Percentiles rank a stretch among this genome's conserved stretches.
Evolutionary conservation across 1,140 invertebrate species (phyloP).

Genomic region (Ceratina calcarata): DNA sequence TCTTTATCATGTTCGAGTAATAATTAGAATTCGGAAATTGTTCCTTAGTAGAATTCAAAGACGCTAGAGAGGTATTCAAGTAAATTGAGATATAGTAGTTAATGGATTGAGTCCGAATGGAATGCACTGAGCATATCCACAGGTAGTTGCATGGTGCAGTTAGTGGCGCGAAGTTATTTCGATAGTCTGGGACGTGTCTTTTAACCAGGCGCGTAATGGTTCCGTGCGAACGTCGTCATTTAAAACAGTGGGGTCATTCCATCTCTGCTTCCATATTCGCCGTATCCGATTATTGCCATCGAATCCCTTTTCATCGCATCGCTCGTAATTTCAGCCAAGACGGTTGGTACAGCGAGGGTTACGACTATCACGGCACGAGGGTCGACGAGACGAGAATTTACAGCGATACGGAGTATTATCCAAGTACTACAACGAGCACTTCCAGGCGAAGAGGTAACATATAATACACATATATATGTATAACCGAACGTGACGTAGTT

Average conservation of each 20-base stretch:
- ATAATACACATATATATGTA: not conserved
- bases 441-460: slow-evolving; percentile 74
- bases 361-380: slow-evolving; percentile 77
- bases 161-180: slow-evolving; percentile 22
- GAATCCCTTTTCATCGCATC: slow-evolving; percentile 28
- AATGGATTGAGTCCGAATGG: not conserved
- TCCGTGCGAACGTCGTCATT: slow-evolving; percentile 20
- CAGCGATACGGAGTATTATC: slow-evolving; percentile 79
- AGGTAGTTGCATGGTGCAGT: slow-evolving; percentile 59
- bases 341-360: slow-evolving; percentile 79
- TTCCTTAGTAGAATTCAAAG: too few relatives aligned
- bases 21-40: too few relatives aligned
- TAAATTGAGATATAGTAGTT: not conserved
- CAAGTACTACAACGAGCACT: slow-evolving; percentile 72
- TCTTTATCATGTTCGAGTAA: too few relatives aligned
- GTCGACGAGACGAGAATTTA: slow-evolving; percentile 77
- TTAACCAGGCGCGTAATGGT: not conserved
- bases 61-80: too few relatives aligned
- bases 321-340: slow-evolving; percentile 77
- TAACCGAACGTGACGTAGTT: too few relatives aligned
- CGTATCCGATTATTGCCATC: not conserved
- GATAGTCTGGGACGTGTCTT: slow-evolving; percentile 4
- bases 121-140: slow-evolving; percentile 33
- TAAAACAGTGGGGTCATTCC: slow-evolving; percentile 47
- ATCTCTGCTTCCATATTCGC: slow-evolving; percentile 29